phyloP scores from a whole-genome alignment of 1,140 invertebrate genomes.

The Theocolax elegans region DNA sequence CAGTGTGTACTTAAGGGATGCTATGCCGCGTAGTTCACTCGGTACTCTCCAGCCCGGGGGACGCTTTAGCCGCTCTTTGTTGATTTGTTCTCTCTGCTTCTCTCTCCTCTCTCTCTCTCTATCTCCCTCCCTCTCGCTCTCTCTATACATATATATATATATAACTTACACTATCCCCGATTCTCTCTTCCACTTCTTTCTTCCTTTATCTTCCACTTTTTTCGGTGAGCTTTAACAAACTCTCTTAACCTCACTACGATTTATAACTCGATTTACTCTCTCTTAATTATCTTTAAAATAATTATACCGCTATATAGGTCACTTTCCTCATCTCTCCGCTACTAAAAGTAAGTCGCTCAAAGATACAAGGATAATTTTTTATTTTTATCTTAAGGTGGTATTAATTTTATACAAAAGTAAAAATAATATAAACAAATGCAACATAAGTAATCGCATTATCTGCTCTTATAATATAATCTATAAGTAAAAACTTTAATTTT shows the following conservation, averaged over 20 bases:
- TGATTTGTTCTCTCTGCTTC: constrained; percentile 1
- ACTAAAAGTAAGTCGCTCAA: too few species aligned
- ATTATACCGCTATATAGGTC: too few species aligned
- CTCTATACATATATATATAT: too few species aligned
- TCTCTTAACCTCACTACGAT: constrained; percentile 4
- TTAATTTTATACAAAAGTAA: too few species aligned
- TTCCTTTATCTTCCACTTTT: not conserved
- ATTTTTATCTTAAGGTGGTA: too few species aligned
- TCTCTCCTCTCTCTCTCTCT: too few species aligned
- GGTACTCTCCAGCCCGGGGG: not conserved
- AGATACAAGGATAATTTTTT: too few species aligned
- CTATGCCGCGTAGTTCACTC: constrained; percentile 34
- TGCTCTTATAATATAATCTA: not conserved
- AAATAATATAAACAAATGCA: not conserved
- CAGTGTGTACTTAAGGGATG: constrained; percentile 60
- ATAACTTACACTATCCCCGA: too few species aligned
- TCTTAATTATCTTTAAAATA: not conserved
- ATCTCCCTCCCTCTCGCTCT: too few species aligned
- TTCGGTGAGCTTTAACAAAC: not conserved
- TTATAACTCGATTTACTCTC: not conserved
- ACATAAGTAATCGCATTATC: not conserved
- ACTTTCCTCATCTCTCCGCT: too few species aligned
- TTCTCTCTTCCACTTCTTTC: too few species aligned
- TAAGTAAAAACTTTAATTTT: too few species aligned
- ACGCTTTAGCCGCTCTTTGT: constrained; percentile 18